phyloP scores from a whole-genome alignment of 2,113 vertebrate species.

The Myrmecophaga tridactyla region DNA sequence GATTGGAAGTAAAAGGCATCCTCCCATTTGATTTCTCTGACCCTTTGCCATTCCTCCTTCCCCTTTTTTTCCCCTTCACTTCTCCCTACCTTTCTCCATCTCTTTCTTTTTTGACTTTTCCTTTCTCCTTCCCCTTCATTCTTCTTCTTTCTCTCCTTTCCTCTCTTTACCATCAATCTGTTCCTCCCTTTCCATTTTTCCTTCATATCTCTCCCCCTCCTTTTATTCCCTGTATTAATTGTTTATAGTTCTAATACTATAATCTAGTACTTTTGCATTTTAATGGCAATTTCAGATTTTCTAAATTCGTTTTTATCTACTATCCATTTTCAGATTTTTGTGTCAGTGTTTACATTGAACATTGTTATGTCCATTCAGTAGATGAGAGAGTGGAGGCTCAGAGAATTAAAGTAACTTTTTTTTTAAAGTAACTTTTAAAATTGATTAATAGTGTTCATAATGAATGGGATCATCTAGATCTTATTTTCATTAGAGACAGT shows the following conservation, averaged over 20 bases:
- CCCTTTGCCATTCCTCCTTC: background rate
- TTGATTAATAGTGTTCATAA: background rate
- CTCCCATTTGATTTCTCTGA: background rate
- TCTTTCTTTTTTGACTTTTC: no score
- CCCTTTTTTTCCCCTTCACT: background rate
- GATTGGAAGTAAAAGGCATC: background rate
- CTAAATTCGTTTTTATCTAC: background rate
- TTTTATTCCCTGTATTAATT: background rate
- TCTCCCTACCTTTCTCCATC: background rate
- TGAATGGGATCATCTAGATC: background rate
- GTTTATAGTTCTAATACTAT: background rate
- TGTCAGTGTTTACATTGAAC: background rate
- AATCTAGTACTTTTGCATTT: background rate
- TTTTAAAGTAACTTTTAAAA: background rate
- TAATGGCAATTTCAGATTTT: background rate
- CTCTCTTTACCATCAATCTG: background rate
- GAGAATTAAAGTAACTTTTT: background rate
- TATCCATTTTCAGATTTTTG: background rate
- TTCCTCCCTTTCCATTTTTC: background rate
- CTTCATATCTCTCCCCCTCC: background rate
- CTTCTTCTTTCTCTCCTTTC: accelerated
- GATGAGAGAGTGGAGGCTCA: background rate
- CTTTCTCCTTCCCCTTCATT: background rate
- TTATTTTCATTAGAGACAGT: background rate
- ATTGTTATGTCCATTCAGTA: background rate